Base-by-base conservation (phyloP, 2,888 invertebrate species). In the Standfussiana lucernea region DNA sequence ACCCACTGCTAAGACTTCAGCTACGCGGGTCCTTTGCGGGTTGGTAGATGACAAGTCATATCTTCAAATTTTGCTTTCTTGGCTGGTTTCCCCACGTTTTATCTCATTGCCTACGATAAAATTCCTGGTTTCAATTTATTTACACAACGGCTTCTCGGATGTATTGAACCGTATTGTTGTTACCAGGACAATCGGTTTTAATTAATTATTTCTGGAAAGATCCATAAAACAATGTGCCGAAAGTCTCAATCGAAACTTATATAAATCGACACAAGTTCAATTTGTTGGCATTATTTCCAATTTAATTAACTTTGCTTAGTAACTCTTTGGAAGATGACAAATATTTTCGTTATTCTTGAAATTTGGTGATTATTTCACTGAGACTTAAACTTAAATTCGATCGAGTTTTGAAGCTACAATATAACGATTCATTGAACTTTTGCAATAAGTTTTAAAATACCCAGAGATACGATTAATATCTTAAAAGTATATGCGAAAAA, bases 161-260 rank as follows among this genome's bases (percentile, higher is more conserved):
- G 18, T 21, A 35, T 4, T 45, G 0, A 59, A 18, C 35, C 37
- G 28, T 37, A 45, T 47, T 62, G 5, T 61, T n/a, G 0, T 21
- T 62, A 7, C 15, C 2, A 21, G 10, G 2, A 72, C 11, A 53
- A 53, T 37, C 0, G 64, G 21, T 24, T 40, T 5, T 6, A 73
- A 53, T 35, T 42, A 42, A 56, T 53, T 1, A 70, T 64, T 74
- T 62, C 42, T 37, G 2, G 24, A 37, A 75, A 75, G 62, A 53
- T 56, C 18, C 18, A 65, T 18, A 75, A 11, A 66, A 66, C 76
- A 75, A 28, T 40, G 24, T 71, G 15, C 28, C n/a, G 15, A 71
- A 59, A n/a, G 7, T 59, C 40, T 40, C 42, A 42, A 35, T 56
- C 15, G 15, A 37, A 59, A 75, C 40, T 59, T 59, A 59, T n/a